Base-by-base conservation (phyloP, 2,888 invertebrate genomes). In the Melolontha melolontha region DNA sequence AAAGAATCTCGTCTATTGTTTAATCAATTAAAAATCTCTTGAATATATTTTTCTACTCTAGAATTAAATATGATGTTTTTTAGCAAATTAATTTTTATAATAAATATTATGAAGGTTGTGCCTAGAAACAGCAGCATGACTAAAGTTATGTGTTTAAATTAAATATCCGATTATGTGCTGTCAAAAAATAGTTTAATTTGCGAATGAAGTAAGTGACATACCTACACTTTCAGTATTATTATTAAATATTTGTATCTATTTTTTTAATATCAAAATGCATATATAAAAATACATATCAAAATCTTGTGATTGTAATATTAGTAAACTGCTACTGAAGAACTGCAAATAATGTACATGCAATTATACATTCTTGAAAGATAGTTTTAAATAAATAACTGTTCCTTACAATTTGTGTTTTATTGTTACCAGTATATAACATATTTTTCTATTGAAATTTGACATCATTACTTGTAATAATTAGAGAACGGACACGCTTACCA, bases 371-470 rank as follows among this genome's bases (percentile, higher is more conserved):
- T 62, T 29, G 29, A 22, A 57, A 66, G 55, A 39, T 66, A 67
- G 63, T 67, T 67, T 67, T 67, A 63, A 67, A 67, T 67, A 67
- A 67, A 67, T 67, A 40, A 67, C 52, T 67, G 59, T 66, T 66
- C 66, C 66, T 66, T 57, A 49, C 7, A 14, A n/a, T 12, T 5
- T 16, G 50, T 41, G 29, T 66, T 59, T 66, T 47, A 44, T 27
- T 59, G 14, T 50, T 11, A 11, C 22, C 8, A 17, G 10, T 22
- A 8, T n/a, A 50, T 47, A 14, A 34, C 6, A 34, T 34, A 29
- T 29, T 5, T 29, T 29, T 6, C 6, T 29, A 29, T 29, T 5
- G 6, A 29, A 4, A 29, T 29, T 29, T 5, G 29, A 29, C n/a
- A n/a, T n/a, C n/a, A n/a, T n/a, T n/a, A n/a, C n/a, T n/a, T n/a